Evolutionary conservation across 2,797 vertebrate genomes (phyloP).

Genomic region (Schizopygopsis malacanthus): DNA sequence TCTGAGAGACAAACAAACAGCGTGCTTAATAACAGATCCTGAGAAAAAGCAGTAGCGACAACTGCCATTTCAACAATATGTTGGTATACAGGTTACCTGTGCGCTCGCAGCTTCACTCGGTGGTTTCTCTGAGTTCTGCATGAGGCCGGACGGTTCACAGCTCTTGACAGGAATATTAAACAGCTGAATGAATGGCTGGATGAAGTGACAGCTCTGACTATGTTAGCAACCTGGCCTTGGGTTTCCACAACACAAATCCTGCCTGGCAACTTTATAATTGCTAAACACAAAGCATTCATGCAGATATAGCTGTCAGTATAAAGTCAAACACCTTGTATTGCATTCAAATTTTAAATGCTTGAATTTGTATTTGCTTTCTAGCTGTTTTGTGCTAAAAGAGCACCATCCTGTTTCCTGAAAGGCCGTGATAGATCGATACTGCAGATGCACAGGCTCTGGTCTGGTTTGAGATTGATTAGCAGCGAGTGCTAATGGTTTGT

Average conservation of each 20-base stretch:
- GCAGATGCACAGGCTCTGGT: neutral
- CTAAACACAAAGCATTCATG: neutral
- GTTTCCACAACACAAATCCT: constrained; percentile 50
- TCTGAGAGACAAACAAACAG: constrained; percentile 59
- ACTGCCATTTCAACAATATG: neutral
- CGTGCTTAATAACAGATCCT: neutral
- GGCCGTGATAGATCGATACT: constrained; percentile 15
- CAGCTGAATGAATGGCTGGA: neutral
- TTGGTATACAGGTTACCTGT: constrained; percentile 15
- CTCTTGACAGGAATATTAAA: constrained; percentile 19
- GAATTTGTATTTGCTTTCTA: neutral
- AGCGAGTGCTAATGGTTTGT: constrained; percentile 25
- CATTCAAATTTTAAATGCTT: neutral
- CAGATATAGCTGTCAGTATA: neutral
- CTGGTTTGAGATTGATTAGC: constrained; percentile 48
- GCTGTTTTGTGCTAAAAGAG: neutral
- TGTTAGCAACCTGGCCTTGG: constrained; percentile 16
- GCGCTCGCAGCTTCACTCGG: neutral
- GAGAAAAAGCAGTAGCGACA: neutral
- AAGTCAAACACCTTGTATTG: neutral
- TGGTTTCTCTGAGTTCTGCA: neutral
- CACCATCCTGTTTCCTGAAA: constrained; percentile 5
- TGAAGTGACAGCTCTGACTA: neutral
- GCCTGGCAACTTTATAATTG: constrained; percentile 53
- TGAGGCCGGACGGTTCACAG: neutral